Base-by-base conservation (phyloP, 2,888 invertebrate species). In the Pegoplata infirma region DNA sequence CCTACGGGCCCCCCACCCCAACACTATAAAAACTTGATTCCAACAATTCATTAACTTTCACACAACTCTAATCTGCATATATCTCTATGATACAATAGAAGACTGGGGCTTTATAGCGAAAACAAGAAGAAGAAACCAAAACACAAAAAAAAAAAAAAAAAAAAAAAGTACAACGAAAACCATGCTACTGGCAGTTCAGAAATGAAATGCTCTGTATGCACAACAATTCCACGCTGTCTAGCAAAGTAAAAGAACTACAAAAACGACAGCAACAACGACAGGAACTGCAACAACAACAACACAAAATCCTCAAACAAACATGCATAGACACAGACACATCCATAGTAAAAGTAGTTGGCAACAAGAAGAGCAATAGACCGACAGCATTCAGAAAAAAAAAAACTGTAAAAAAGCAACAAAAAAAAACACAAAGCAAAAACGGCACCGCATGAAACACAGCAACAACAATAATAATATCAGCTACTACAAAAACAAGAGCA, bases 321-420 rank as follows among this genome's bases (percentile, higher is more conserved):
- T 25, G 51, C 44, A 61, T 12, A 61, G 53, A 69, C 56, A 67
- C 46, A 23, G 12, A 21, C 40, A 44, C 58, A 58, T 44, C 7
- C 28, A 63, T 56, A 75, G 80, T 72, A 72, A 66, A 69, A 61
- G 80, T 73, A 80, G 76, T 81, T 82, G 80, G 80, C 80, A 81
- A 79, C 81, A 79, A 79, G 79, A 79, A 79, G 77, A 80, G 76
- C 76, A 80, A 76, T 73, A 80, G 69, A 80, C 73, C 80, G 73
- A 66, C 73, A 73, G 76, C 66, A 81, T 82, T 80, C 78, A 80
- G 72, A 76, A 73, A 72, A 78, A 76, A 64, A 47, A 53, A 49
- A 61, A n/a, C n/a, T n/a, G n/a, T n/a, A 74, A 59, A 64, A 56
- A n/a, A n/a, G n/a, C 3, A n/a, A 19, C 3, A n/a, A 19, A 25